Percentiles rank a stretch among this genome's conserved stretches.
Conservation (phyloP, 2,888 invertebrate species). For the Synergus japonicus region DNA sequence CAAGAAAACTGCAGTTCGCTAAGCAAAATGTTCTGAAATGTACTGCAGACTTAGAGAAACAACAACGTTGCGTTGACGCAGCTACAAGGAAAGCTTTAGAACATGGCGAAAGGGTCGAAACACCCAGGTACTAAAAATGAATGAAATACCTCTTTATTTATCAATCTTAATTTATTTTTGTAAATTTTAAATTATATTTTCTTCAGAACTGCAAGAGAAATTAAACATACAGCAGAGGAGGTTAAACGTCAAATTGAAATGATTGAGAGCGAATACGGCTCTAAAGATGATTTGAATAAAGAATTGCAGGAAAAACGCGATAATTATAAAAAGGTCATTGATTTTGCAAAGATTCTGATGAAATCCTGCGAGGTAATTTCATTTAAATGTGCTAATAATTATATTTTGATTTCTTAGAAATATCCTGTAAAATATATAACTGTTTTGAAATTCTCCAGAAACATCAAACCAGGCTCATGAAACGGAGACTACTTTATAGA, state of each 20-base stretch:
- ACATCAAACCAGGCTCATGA: slow-evolving; percentile 65
- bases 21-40: slow-evolving; percentile 62
- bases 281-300: slow-evolving; percentile 66
- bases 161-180: slow-evolving; percentile 22
- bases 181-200: slow-evolving; percentile 39
- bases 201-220: slow-evolving; percentile 60
- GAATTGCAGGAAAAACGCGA: slow-evolving; percentile 70
- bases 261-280: slow-evolving; percentile 65
- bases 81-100: slow-evolving; percentile 76
- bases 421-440: background rate
- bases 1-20: slow-evolving; percentile 53
- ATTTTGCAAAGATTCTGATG: slow-evolving; percentile 57
- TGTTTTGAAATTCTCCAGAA: slow-evolving; percentile 59
- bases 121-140: slow-evolving; percentile 76
- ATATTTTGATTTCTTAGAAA: background rate
- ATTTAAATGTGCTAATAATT: background rate
- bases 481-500: slow-evolving; percentile 72
- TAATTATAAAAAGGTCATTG: slow-evolving; percentile 67
- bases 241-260: slow-evolving; percentile 61
- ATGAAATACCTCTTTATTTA: slow-evolving; percentile 10
- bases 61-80: slow-evolving; percentile 71
- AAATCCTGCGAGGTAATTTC: slow-evolving; percentile 63
- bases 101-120: slow-evolving; percentile 78
- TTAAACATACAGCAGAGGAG: slow-evolving; percentile 56
- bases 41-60: slow-evolving; percentile 72